Percentiles rank a stretch among this genome's conserved stretches.
Conservation (phyloP, 1,140 invertebrate species). For the Panulirus ornatus region DNA sequence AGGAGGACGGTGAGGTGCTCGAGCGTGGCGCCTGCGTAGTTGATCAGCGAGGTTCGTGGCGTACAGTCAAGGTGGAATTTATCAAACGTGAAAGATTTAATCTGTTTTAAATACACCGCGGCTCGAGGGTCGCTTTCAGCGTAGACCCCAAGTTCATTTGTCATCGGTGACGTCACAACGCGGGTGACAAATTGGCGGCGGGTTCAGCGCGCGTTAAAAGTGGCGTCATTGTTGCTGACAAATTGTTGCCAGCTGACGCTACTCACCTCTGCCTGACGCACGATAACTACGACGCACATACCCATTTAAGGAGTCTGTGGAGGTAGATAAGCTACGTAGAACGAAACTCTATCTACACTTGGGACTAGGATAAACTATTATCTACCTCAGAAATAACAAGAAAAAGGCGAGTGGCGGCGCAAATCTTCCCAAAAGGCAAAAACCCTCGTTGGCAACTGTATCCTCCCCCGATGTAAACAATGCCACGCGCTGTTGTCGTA, state of each 20-base stretch:
- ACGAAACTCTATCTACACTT: no score
- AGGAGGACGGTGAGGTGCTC: no score
- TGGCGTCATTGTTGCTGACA: constrained; percentile 62
- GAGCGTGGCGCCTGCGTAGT: no score
- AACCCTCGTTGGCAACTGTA: constrained; percentile 16
- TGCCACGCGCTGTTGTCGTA: not conserved
- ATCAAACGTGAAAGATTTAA: constrained; percentile 52
- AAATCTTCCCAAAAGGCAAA: not conserved
- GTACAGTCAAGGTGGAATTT: not conserved
- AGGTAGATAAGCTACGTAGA: no score
- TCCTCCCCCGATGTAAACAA: constrained; percentile 10
- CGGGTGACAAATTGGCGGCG: constrained; percentile 67
- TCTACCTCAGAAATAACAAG: no score
- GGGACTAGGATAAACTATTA: no score
- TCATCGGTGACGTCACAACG: constrained; percentile 52
- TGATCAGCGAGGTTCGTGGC: no score
- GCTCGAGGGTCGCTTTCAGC: constrained; percentile 59
- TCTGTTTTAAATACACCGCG: constrained; percentile 64
- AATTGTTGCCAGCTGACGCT: constrained; percentile 61
- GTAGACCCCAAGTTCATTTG: constrained; percentile 45
- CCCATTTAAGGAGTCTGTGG: no score
- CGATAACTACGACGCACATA: not conserved
- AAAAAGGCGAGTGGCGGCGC: no score
- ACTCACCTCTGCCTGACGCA: constrained; percentile 31
- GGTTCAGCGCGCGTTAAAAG: constrained; percentile 61